These are phyloP conservation scores for Ectobius pallidus DNA, from an alignment of 2,888 invertebrate species.

Conservation along the genomic window DNA sequence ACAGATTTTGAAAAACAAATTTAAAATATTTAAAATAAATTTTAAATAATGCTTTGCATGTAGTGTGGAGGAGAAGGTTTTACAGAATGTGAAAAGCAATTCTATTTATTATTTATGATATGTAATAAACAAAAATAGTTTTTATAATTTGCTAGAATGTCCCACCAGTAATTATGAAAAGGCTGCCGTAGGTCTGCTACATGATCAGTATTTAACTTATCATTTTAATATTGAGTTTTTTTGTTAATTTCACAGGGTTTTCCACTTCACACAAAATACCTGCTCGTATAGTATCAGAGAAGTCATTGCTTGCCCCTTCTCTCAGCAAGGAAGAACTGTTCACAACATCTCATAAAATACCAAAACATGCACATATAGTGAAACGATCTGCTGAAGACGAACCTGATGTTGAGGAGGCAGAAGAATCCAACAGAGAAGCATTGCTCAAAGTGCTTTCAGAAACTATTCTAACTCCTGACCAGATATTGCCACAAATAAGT, in stretches of 20 bases:
- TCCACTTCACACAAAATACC: constrained; percentile 34
- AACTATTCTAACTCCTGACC: constrained; percentile 37
- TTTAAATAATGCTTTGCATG: no score
- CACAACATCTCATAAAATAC: constrained; percentile 76
- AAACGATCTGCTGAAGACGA: constrained; percentile 33
- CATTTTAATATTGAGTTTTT: no score
- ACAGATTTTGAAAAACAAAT: no score
- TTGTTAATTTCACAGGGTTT: neutral
- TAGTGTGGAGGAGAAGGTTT: no score
- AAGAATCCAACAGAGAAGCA: constrained; percentile 3
- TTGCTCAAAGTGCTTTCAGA: constrained; percentile 27
- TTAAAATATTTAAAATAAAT: no score
- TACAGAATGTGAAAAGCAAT: no score
- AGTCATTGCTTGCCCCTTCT: neutral
- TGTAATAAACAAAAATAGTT: no score
- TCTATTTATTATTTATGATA: no score
- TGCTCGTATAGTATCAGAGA: neutral
- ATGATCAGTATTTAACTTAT: no score
- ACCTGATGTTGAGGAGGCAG: neutral
- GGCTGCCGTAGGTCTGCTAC: no score
- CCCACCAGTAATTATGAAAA: no score
- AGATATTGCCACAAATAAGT: constrained; percentile 26
- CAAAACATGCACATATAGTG: constrained; percentile 51
- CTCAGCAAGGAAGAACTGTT: constrained; percentile 52
- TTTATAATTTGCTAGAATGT: no score